A percentile compares a stretch with the other conserved stretches of the same genome.
phyloP scores from a whole-genome alignment of 2,797 vertebrate species.

The Peromyscus melanophrys region DNA sequence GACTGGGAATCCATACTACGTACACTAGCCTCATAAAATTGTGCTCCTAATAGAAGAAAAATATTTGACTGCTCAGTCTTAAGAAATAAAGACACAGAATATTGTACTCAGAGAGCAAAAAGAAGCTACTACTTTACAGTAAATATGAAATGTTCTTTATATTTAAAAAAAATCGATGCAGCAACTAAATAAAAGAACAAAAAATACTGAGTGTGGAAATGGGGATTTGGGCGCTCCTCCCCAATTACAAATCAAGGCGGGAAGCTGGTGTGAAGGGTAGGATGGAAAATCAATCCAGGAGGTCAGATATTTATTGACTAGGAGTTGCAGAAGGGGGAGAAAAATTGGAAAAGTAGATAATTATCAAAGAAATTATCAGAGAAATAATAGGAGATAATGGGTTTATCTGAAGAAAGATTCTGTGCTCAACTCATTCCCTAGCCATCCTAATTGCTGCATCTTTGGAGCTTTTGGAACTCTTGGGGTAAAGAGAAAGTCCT shows the following conservation, averaged over 20 bases:
- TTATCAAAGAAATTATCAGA: constrained; percentile 57
- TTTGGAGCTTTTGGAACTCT: constrained; percentile 45
- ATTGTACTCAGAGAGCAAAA: constrained; percentile 16
- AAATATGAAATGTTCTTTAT: not conserved
- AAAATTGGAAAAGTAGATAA: constrained; percentile 19
- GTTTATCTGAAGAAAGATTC: constrained; percentile 38
- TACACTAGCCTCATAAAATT: not conserved
- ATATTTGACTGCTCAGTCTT: not conserved
- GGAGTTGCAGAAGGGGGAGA: not conserved
- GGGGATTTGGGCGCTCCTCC: not conserved
- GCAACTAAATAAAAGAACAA: not conserved
- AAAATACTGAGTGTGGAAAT: constrained; percentile 1
- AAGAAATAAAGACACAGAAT: constrained; percentile 10
- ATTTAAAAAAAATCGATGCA: not conserved
- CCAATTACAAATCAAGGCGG: not conserved
- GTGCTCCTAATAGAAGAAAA: not conserved
- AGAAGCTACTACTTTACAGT: constrained; percentile 5
- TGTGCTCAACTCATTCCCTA: not conserved
- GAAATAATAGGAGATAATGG: constrained; percentile 44
- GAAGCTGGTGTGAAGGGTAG: not conserved
- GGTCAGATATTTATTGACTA: constrained; percentile 34
- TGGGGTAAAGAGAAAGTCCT: not conserved
- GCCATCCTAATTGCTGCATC: not conserved
- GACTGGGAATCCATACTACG: not conserved
- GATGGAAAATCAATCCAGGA: constrained; percentile 31